A percentile compares a stretch with the other conserved stretches of the same genome.
Conservation (phyloP, 2,888 invertebrate species). For the Lasioglossum figueresi region DNA sequence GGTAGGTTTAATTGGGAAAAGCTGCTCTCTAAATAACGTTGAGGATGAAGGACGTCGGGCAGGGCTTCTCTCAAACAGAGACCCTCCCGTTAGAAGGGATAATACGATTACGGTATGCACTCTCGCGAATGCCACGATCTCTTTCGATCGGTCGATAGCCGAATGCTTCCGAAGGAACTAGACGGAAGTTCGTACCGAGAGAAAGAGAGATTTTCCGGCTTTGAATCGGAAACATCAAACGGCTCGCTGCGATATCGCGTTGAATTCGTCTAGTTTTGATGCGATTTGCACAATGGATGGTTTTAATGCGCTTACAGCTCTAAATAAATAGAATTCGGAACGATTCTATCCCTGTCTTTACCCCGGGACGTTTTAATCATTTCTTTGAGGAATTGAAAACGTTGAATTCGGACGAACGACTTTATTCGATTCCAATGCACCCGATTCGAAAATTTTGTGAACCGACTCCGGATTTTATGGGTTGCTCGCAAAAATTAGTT, state of each 20-base stretch:
- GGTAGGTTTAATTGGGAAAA: slow-evolving; percentile 72
- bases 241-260: background rate
- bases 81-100: slow-evolving; percentile 47
- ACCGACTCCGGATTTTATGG: too few relatives aligned
- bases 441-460: too few relatives aligned
- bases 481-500: too few relatives aligned
- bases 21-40: slow-evolving; percentile 64
- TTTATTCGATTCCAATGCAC: background rate
- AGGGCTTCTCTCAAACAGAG: slow-evolving; percentile 39
- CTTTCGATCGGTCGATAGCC: slow-evolving; percentile 55
- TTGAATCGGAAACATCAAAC: slow-evolving; percentile 18
- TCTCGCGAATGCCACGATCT: slow-evolving; percentile 62
- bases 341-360: background rate
- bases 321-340: background rate
- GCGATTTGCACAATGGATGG: slow-evolving; percentile 26
- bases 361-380: background rate
- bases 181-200: background rate
- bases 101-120: slow-evolving; percentile 73
- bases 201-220: background rate
- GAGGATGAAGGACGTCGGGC: slow-evolving; percentile 21
- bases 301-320: background rate
- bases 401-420: background rate
- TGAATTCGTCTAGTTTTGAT: background rate
- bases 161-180: slow-evolving; percentile 7
- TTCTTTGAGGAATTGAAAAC: background rate